Base-by-base conservation (phyloP, 2,888 invertebrate genomes). In the Aphidoletes aphidimyza region DNA sequence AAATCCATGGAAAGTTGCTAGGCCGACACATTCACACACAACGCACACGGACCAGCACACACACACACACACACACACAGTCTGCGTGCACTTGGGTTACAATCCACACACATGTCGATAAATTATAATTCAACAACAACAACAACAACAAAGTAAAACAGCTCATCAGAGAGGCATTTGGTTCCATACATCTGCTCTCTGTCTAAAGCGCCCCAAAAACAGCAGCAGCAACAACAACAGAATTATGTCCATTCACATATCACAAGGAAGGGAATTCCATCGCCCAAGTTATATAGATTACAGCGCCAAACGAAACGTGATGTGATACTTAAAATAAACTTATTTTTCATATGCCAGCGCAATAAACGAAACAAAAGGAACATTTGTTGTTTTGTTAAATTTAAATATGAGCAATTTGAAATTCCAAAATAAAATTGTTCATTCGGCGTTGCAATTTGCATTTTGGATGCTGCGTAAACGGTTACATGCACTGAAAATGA, bases 401-500 rank as follows among this genome's bases (percentile, higher is more conserved):
- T 5, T 39, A 39, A 39, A 39, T 39, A 8, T 47, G 17, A 34
- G 30, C 5, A n/a, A 54, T 54, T 54, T 54, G 22, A 69, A 69
- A 69, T 69, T 69, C 69, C 69, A 14, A 30, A 69, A 69, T 69
- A 30, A 17, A 69, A 30, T 69, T 30, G 34, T 30, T 69, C 26
- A n/a, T 22, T 22, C 54, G 54, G 22, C 2, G 22, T 5, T 22
- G n/a, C 54, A 54, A 30, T 42, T 42, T 42, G 42, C 42, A 14
- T 42, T 42, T n/a, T n/a, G n/a, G 14, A 42, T 42, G 42, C 42
- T 42, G 14, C 42, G 30, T 2, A 30, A 30, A 69, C 14, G 26
- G 22, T 22, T 54, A 54, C 54, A 54, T 54, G 54, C 54, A 69
- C 69, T 69, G 69, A 69, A 69, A 69, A 69, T 54, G 54, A 54